phyloP scores from a whole-genome alignment of 2,888 invertebrate species.

The Cerastis rubricosa region DNA sequence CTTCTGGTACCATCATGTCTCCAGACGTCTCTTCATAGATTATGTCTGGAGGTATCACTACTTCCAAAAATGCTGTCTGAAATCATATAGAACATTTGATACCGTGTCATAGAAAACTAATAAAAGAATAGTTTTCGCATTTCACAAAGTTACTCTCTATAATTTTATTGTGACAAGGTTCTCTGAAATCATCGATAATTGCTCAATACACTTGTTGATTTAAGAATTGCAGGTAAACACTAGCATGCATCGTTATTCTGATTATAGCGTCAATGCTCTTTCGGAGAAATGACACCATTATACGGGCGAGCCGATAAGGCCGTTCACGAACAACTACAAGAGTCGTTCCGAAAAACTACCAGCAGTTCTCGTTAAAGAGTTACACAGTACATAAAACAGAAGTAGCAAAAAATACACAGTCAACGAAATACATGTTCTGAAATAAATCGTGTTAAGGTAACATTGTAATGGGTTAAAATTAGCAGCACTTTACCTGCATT shows the following conservation, averaged over 20 bases:
- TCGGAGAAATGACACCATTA: slow-evolving; percentile 44
- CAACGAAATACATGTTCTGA: slow-evolving; percentile 13
- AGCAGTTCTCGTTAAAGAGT: slow-evolving; percentile 31
- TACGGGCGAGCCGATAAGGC: slow-evolving; percentile 31
- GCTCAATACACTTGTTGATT: slow-evolving; percentile 10
- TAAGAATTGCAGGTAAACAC: slow-evolving; percentile 34
- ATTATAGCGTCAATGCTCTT: slow-evolving; percentile 39
- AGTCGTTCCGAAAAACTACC: slow-evolving; percentile 46
- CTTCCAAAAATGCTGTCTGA: slow-evolving; percentile 96
- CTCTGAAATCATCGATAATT: background rate
- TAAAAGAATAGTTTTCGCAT: background rate
- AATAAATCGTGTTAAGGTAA: slow-evolving; percentile 49
- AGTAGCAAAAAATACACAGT: slow-evolving; percentile 11
- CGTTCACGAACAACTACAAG: slow-evolving; percentile 28
- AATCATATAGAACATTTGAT: slow-evolving; percentile 30
- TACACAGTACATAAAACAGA: slow-evolving; percentile 11
- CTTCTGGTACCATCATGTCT: slow-evolving; percentile 98
- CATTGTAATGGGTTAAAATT: slow-evolving; percentile 57
- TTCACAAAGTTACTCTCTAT: background rate
- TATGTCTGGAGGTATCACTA: slow-evolving; percentile 97
- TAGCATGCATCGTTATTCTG: slow-evolving; percentile 29
- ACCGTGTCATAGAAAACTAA: background rate
- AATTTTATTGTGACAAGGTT: background rate
- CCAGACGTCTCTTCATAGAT: slow-evolving; percentile 97
- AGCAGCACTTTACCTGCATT: slow-evolving; percentile 93